Evolutionary conservation across 2,888 invertebrate genomes (phyloP).

Genomic region (Cetonia aurata): DNA sequence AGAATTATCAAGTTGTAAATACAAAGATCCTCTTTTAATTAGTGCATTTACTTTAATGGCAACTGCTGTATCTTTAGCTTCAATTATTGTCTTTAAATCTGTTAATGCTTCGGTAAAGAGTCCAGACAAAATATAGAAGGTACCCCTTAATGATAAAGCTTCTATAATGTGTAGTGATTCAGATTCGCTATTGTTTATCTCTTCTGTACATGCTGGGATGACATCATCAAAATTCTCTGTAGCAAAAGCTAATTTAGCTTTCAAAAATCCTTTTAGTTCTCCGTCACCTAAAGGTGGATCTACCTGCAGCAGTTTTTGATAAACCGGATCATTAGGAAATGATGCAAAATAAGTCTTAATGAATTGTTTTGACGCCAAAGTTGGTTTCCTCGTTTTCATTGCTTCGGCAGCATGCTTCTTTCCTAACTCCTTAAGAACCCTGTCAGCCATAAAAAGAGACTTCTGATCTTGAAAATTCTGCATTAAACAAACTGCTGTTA

Average conservation of each 20-base stretch:
- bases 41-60: conserved; percentile 85
- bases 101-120: conserved; percentile 78
- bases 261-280: conserved; percentile 71
- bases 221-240: conserved; percentile 82
- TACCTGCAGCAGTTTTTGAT: conserved; percentile 66
- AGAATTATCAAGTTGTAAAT: conserved; percentile 82
- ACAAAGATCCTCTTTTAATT: conserved; percentile 88
- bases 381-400: conserved; percentile 75
- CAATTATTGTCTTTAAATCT: conserved; percentile 80
- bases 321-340: conserved; percentile 88
- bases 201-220: conserved; percentile 83
- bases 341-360: conserved; percentile 89
- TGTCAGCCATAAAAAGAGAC: conserved; percentile 87
- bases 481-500: conserved; percentile 92
- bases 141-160: conserved; percentile 84
- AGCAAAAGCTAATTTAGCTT: conserved; percentile 79
- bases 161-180: conserved; percentile 76
- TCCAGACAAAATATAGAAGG: conserved; percentile 85
- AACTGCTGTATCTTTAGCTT: conserved; percentile 72
- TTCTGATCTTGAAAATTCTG: conserved; percentile 89
- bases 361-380: conserved; percentile 88
- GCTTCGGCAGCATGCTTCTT: conserved; percentile 81
- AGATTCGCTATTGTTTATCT: conserved; percentile 74
- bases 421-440: conserved; percentile 87
- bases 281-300: conserved; percentile 63